Base-by-base conservation (phyloP, 2,888 invertebrate species). In the Polymixis lichenea region DNA sequence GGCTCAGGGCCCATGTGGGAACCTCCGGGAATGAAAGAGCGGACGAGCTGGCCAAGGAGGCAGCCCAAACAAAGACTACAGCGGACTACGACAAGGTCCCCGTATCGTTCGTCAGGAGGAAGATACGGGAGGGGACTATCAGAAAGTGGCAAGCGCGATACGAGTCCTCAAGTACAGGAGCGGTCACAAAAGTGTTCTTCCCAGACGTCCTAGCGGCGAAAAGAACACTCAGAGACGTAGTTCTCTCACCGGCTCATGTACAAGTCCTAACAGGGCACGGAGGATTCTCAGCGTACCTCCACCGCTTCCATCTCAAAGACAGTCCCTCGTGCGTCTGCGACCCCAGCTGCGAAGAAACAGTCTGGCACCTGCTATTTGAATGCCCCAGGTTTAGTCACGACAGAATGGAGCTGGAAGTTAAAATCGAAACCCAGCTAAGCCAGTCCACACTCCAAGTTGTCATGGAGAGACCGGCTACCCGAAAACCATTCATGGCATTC, bases 191-290 rank as follows among this genome's bases (percentile, higher is more conserved):
- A 32, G 32, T 32, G 32, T 32, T 32, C 32, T 32, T 32, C 32
- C 32, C 32, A 32, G 32, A 32, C 32, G 32, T 32, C 32, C 32
- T 32, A 32, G 32, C 32, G 32, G 32, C 32, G 32, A 32, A 32
- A 32, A 32, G 32, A 4, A 32, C 32, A 32, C 32, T 32, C 32
- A 32, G 32, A 32, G 32, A 32, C 32, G 32, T 4, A 32, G 4
- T 32, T 32, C 32, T 32, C 32, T 32, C 32, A 32, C 32, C 32
- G 32, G 32, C 32, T 2, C 32, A 32, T 32, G 32, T 32, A 1
- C 75, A 79, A 56, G 17, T 58, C 25, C 11, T 80, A 15, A 73
- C 76, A 17, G 75, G 72, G 13, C 75, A 79, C 56, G 79, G 79
- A 22, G 66, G 79, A 32, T 65, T 77, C 51, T 65, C 55, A 22